A percentile compares a stretch with the other conserved stretches of the same genome.
Conservation (phyloP, 2,113 vertebrate genomes). For the Indri indri region DNA sequence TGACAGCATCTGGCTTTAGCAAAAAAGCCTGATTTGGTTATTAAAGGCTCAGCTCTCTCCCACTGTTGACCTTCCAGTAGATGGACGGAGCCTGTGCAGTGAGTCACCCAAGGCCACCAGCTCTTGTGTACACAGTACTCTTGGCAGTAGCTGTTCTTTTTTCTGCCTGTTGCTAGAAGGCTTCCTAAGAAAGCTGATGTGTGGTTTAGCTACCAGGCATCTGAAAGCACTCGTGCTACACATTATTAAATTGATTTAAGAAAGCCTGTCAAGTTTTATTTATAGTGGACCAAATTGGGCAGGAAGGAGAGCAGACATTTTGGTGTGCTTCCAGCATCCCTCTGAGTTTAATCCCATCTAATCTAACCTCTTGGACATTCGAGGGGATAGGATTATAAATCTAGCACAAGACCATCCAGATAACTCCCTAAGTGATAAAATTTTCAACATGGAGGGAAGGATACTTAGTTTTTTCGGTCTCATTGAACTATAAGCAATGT, state of each 20-base stretch:
- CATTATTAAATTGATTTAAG: constrained; percentile 54
- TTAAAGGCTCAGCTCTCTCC: not conserved
- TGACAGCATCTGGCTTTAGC: constrained; percentile 30
- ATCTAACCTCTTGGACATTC: constrained; percentile 28
- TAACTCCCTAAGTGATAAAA: not conserved
- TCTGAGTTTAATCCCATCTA: constrained; percentile 40
- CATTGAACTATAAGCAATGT: not conserved
- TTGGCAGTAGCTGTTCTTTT: not conserved
- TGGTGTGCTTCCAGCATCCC: constrained; percentile 44
- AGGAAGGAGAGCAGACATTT: constrained; percentile 59
- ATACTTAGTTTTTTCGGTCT: not conserved
- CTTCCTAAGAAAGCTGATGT: constrained; percentile 35
- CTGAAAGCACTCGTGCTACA: constrained; percentile 37
- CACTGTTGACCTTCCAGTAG: not conserved
- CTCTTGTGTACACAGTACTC: not conserved
- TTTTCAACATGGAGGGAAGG: not conserved
- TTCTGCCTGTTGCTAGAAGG: not conserved
- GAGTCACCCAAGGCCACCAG: constrained; percentile 50
- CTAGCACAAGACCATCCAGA: not conserved
- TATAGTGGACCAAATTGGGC: constrained; percentile 34
- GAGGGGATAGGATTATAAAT: not conserved
- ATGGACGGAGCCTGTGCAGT: not conserved
- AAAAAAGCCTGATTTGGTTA: constrained; percentile 5
- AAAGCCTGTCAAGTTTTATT: constrained; percentile 58
- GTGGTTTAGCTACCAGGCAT: constrained; percentile 59